Base-by-base conservation (phyloP, 1,140 invertebrate species). In the Lordiphosa mommai region DNA sequence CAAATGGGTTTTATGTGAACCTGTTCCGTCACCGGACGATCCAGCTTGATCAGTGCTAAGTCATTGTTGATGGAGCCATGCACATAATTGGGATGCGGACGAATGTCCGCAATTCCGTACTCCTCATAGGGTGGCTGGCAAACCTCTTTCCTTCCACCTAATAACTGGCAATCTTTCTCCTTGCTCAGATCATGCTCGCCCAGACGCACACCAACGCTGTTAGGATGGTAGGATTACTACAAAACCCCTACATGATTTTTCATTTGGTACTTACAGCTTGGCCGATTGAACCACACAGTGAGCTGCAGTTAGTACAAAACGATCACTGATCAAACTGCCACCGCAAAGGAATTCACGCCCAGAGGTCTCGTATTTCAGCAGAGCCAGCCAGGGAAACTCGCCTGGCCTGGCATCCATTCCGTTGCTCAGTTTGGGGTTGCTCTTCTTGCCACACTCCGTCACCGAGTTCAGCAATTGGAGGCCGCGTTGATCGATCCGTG, bases 291-390 rank as follows among this genome's bases (percentile, higher is more conserved):
- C 44, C 6, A 85, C 60, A 58, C 88, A 89, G 44, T 89, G 87
- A 4, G 94, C 94, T 0, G 96, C 95, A 0, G 95, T 96, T 6
- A 91, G 53, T 16, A 91, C 84, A 60, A 90, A 91, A 43, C 86
- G 76, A 10, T 86, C 74, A 37, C 69, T 90, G 41, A 91, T 91
- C 20, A 91, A 53, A 7, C 89, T 90, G 7, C 90, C 91, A 34
- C 90, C 90, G 41, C 88, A 89, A 1, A 55, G 48, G 33, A 86
- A 89, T 3, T 51, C 65, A 7, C 72, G 44, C 0, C 51, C 38
- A 0, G 44, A 2, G 2, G 41, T 52, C 17, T 70, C 48, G 37
- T 91, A 91, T 70, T 90, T 88, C 0, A 92, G 55, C 12, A 91
- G 56, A 0, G 88, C 90, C 87, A 91, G 88, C 91, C 91, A 92